Evolutionary conservation across 2,797 vertebrate species (phyloP), one percentile per base, ranked within the genome.

Genomic region (Podarcis siculus): DNA sequence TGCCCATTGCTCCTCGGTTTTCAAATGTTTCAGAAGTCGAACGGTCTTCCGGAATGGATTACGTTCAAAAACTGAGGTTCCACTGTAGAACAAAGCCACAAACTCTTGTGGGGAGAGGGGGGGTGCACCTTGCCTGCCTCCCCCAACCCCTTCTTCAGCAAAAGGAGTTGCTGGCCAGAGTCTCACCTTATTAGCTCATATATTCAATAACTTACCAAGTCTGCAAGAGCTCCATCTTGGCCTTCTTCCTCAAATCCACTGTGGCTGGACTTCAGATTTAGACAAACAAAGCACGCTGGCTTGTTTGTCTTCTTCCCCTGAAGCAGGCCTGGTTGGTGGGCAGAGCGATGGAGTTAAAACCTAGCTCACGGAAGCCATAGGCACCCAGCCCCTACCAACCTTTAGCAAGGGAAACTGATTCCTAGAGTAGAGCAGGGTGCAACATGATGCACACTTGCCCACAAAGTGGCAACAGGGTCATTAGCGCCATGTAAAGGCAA

Each of bases 141-240:
- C 30, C 76, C 23, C 30, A 58, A 78, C 42, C 25, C 9, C 66
- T 21, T 27, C 35, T 58, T 45, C 73, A 30, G 30, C 73, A 79
- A 30, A 86, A 27, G 25, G 35, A 49, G 27, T n/a, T 76, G 27
- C 76, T 79, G 10, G 5, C 37, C 32, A 76, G 8, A 39, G 15
- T n/a, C 55, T 67, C 27, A 17, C 23, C 4, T 30, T 30, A 55
- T 23, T 23, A 69, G 15, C 39, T 39, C 55, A 49, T 66, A 45
- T 5, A 45, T 72, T 83, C 30, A 86, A 1, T 39, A 37, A 66
- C 95, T 96, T 89, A 95, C 95, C 95, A 92, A 90, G 92, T 95
- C 61, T 92, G 91, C 88, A 78, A 89, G 92, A 83, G 73, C 80
- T 45, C 79, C 88, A 61, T 93, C 87, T 61, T 42, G 58, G n/a